Conservation (phyloP, 2,888 invertebrate genomes). For the Beris morrisii region DNA sequence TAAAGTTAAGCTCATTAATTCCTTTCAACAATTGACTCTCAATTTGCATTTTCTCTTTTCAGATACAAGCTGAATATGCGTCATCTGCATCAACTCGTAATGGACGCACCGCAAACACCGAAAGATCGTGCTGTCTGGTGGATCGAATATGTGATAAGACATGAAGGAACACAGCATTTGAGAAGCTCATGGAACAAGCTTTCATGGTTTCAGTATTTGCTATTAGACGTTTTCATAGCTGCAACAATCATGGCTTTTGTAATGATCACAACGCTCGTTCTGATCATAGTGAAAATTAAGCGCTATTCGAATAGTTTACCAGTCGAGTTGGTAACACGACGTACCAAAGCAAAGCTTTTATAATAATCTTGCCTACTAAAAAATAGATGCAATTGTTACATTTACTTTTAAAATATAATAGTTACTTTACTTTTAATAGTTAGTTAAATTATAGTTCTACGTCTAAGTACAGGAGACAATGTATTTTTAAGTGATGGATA, state of each 20-base stretch:
- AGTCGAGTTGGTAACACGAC: constrained; percentile 43
- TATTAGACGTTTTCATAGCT: constrained; percentile 42
- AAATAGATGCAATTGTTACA: too few relatives aligned
- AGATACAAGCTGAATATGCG: constrained; percentile 43
- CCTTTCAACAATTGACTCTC: constrained; percentile 13
- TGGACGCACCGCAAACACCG: constrained; percentile 42
- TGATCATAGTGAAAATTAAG: constrained; percentile 39
- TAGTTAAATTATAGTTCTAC: not conserved
- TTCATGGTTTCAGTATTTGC: constrained; percentile 44
- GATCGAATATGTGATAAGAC: constrained; percentile 44
- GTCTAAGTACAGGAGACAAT: constrained; percentile 1
- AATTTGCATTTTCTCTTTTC: constrained; percentile 11
- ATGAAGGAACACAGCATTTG: constrained; percentile 42
- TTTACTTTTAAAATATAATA: too few relatives aligned
- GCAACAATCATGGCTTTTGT: constrained; percentile 31
- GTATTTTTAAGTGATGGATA: constrained; percentile 4
- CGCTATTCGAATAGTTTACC: constrained; percentile 45
- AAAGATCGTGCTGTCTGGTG: constrained; percentile 45
- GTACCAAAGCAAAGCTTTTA: constrained; percentile 31
- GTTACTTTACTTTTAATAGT: too few relatives aligned
- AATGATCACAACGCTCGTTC: constrained; percentile 18
- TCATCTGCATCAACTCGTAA: constrained; percentile 39
- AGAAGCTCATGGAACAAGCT: constrained; percentile 39
- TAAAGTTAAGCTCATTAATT: too few relatives aligned
- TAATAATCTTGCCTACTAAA: not conserved